Evolutionary conservation across 2,888 invertebrate species (phyloP).

Genomic region (Euzetes globulus): DNA sequence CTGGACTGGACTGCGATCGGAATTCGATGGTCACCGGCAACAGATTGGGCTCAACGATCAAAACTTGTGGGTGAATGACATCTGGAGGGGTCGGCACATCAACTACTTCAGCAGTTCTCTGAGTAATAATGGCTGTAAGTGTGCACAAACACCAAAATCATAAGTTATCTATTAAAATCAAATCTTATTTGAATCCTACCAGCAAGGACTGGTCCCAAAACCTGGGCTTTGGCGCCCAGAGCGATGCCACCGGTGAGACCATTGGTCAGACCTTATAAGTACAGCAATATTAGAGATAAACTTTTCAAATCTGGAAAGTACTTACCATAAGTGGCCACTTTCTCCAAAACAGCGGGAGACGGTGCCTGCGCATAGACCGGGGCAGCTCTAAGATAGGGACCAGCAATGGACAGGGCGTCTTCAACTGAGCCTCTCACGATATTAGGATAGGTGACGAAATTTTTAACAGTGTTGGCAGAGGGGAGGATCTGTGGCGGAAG

Average conservation of each 20-base stretch:
- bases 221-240: not conserved
- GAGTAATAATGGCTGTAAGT: constrained; percentile 24
- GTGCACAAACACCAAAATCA: not conserved
- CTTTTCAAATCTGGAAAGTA: too few relatives aligned
- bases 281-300: not conserved
- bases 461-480: not conserved
- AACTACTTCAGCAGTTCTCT: constrained; percentile 18
- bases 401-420: not conserved
- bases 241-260: constrained; percentile 18
- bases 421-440: not conserved
- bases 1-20: constrained; percentile 33
- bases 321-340: constrained; percentile 9
- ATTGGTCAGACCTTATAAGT: constrained; percentile 21
- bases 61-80: constrained; percentile 26
- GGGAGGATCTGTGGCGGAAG: not conserved
- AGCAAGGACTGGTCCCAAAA: constrained; percentile 20
- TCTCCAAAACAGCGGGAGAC: not conserved
- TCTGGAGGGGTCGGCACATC: constrained; percentile 27
- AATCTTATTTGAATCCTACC: not conserved
- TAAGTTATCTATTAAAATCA: not conserved
- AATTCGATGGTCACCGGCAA: constrained; percentile 33
- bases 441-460: not conserved
- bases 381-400: not conserved
- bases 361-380: not conserved
- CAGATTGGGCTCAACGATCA: constrained; percentile 35